Evolutionary conservation across 2,888 invertebrate species (phyloP), one percentile per base, ranked within the genome.

Genomic region (Palloptera scutellata): DNA sequence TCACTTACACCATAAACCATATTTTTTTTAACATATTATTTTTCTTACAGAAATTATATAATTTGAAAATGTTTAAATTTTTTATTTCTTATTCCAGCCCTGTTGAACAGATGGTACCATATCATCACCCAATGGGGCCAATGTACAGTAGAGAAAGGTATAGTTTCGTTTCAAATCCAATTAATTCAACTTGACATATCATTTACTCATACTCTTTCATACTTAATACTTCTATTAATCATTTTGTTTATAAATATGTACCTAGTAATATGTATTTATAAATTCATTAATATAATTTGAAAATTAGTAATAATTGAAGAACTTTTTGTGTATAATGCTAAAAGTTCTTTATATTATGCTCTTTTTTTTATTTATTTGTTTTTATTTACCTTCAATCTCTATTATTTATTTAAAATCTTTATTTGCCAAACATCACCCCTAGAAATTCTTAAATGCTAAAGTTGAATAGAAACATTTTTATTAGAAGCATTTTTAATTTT

Each of bases 81-180:
- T 30, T 71, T 72, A 76, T 75, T 74, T 73, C 69, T 75, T 74
- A 82, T 84, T 85, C 80, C 84, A 85, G 86, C 81, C 86, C 85
- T 83, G 85, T 85, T 85, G 85, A 85, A 81, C 85, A 84, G 82
- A 85, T 85, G 86, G 85, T 86, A 81, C 86, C 85, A 81, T 85
- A 85, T 86, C 85, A 85, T 85, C 85, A 85, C 82, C 81, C 84
- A 84, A 85, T 85, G 85, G 85, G 85, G 80, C 86, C 85, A 71
- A 84, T 85, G 83, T 85, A 85, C 79, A 84, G 83, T 85, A 84
- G 85, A 84, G 85, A 85, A 83, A 86, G 85, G 85, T 85, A 85
- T 79, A 82, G 60, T 66, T 66, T 58, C 64, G 45, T 19, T 55
- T 30, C n/a, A 30, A 48, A 60, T 43, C 10, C n/a, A 60, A 12